phyloP scores from a whole-genome alignment of 2,888 invertebrate species.

The Pristionchus exspectatus region DNA sequence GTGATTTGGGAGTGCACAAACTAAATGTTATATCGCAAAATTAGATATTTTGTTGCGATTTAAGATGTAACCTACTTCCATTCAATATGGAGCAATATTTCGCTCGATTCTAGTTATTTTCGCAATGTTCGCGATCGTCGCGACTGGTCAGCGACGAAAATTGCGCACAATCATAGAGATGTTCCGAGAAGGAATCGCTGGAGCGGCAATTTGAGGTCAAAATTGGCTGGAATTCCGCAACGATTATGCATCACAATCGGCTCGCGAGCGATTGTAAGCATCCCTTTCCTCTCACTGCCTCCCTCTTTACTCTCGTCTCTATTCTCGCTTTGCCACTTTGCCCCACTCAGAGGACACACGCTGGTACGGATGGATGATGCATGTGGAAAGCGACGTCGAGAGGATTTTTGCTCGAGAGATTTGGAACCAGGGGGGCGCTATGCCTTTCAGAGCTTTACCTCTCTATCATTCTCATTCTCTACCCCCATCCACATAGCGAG shows the following conservation, averaged over 20 bases:
- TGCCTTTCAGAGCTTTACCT: no score
- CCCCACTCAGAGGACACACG: background rate
- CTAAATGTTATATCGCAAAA: no score
- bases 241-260: constrained; percentile 42
- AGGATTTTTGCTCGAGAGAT: background rate
- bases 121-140: background rate
- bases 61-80: no score
- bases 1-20: no score
- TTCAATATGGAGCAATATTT: no score
- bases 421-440: background rate
- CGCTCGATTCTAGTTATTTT: no score
- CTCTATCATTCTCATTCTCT: no score
- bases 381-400: background rate
- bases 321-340: background rate
- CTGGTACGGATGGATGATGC: constrained; percentile 1
- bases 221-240: constrained; percentile 32
- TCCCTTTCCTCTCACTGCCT: background rate
- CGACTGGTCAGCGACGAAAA: background rate
- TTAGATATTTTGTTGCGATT: no score
- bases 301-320: background rate
- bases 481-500: no score
- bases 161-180: constrained; percentile 18
- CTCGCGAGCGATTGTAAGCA: constrained; percentile 4
- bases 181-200: constrained; percentile 5
- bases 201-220: constrained; percentile 18